A percentile compares a stretch with the other conserved stretches of the same genome.
These are phyloP conservation scores for Automeris io DNA, from an alignment of 2,888 invertebrate genomes.

Conservation along the genomic window DNA sequence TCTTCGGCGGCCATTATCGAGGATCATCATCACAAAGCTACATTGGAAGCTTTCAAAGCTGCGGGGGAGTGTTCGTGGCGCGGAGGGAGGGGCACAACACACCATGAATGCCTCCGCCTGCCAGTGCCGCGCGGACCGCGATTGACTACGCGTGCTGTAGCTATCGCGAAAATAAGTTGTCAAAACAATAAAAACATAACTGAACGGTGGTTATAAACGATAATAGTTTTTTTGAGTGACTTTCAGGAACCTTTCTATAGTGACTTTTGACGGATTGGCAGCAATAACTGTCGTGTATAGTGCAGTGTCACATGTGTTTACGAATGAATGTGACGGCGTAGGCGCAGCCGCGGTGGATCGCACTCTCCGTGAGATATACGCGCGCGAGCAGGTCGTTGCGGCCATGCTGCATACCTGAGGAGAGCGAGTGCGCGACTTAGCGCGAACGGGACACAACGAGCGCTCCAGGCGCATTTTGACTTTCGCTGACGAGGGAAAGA, in stretches of 20 bases:
- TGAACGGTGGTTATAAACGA: conserved; percentile 48
- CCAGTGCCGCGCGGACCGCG: conserved; percentile 65
- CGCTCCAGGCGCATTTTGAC: conserved; percentile 49
- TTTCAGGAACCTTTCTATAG: conserved; percentile 18
- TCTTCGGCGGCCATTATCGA: conserved; percentile 71
- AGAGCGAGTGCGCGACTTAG: conserved; percentile 68
- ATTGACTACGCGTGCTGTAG: conserved; percentile 54
- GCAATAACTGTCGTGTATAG: conserved; percentile 36
- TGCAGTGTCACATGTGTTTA: conserved; percentile 73
- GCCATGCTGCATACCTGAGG: conserved; percentile 77
- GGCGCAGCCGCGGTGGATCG: conserved; percentile 67
- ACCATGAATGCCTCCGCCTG: conserved; percentile 63
- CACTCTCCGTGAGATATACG: conserved; percentile 74
- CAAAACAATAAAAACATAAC: conserved; percentile 55
- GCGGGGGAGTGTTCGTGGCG: conserved; percentile 44
- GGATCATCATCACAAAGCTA: conserved; percentile 68
- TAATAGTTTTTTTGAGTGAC: conserved; percentile 24
- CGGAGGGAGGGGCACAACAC: conserved; percentile 51
- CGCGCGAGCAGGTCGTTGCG: conserved; percentile 72
- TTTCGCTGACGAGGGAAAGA: conserved; percentile 57
- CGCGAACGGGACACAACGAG: conserved; percentile 69
- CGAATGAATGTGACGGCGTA: conserved; percentile 72
- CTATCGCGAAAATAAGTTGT: conserved; percentile 30
- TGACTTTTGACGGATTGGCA: conserved; percentile 22
- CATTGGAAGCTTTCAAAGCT: conserved; percentile 66